Evolutionary conservation across 1,140 invertebrate species (phyloP), one percentile per base, ranked within the genome.

Genomic region (Bombus sibiricus): DNA sequence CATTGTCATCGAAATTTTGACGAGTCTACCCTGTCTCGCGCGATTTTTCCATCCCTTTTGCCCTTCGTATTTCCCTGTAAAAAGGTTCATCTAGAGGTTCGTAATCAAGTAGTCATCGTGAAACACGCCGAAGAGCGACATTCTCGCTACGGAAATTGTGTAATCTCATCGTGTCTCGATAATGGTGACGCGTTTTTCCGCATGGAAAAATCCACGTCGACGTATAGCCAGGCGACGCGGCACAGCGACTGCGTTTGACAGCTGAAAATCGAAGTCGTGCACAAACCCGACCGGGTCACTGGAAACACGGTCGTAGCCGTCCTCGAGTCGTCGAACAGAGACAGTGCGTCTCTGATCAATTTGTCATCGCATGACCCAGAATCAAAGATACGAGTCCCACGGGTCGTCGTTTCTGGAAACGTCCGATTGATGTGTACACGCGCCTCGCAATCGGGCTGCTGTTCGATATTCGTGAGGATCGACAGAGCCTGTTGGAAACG

Each of bases 321-420:
- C 34, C 64, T 71, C 22, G 34, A 41, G 66, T 62, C 43, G 76
- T 72, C 66, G 39, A 34, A 59, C 15, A 39, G 76, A 84, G 76
- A 84, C 76, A 64, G 59, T 9, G 72, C 75, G 84, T 74, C 90
- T 90, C 86, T 87, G 89, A 90, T 91, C 89, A 90, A 91, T 91
- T 91, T 89, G 89, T 91, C 89, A 91, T 87, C 87, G 90, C 79
- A 79, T 89, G 90, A 90, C 87, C 89, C 72, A 87, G 79, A 87
- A 90, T 90, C 89, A 87, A 91, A 90, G 89, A 90, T 89, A 85
- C 87, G 85, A 85, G 81, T 85, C 87, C 82, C 89, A 57, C 28
- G 89, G 86, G 89, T 62, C 68, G 62, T 18, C 62, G 85, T 90
- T 90, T 87, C 78, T 85, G 82, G 89, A 53, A 88, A 86, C 86